Evolutionary conservation across 1,140 invertebrate species (phyloP), one percentile per base, ranked within the genome.

Genomic region (Ceratina japonica): DNA sequence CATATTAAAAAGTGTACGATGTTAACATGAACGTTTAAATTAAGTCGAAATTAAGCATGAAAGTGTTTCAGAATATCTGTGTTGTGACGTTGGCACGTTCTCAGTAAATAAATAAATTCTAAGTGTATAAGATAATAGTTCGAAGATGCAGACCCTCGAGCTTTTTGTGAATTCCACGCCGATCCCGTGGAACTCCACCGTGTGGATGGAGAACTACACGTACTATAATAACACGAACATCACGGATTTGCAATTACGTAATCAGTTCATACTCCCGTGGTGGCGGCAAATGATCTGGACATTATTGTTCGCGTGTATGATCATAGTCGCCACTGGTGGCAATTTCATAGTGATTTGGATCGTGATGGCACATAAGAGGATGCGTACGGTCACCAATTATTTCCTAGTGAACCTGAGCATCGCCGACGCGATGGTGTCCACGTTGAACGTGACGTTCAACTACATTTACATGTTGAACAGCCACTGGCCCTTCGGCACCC

Each of bases 301-400:
- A 61, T 92, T 96, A 37, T 91, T 98, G 12, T 98, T 97, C 90
- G 95, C 95, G 0, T 94, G 94, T 1, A 98, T 99, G 96, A 97
- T 98, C 64, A 94, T 97, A 73, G 96, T 98, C 59, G 97, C 98
- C n/a, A 97, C 97, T 15, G 95, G 96, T 49, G 97, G 98, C 0
- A 99, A 99, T 91, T 92, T 98, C 52, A 97, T 98, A 82, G 98
- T 99, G 62, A 98, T 99, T 83, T 98, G 97, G 96, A 98, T 98
- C 81, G 97, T 98, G 3, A 90, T 98, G 56, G 96, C 97, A 18
- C 96, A 98, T 92, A 95, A 97, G 79, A 93, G 97, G 74, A 99
- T 99, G 98, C 92, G 98, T 63, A 98, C 97, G 0, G 97, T 98
- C 3, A 99, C 98, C 65, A 99, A 99, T 92, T 98, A 98, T 89